Base-by-base conservation (phyloP, 2,888 invertebrate species). In the Caenorhabditis macrosperma region DNA sequence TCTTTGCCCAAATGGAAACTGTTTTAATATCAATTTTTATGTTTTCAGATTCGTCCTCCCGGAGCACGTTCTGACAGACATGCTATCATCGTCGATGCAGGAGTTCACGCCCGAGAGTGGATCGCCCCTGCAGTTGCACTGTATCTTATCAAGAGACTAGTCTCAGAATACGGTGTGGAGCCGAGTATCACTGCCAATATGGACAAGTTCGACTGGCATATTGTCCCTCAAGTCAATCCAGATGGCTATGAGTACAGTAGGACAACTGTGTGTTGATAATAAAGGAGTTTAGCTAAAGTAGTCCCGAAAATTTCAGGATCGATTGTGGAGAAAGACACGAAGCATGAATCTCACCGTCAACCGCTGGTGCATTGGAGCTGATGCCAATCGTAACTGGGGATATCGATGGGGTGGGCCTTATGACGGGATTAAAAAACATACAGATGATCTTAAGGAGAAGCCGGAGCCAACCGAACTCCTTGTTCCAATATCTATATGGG, bases 381-480 rank as follows among this genome's bases (percentile, higher is more conserved):
- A 90, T 67, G 89, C 88, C 15, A 90, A 90, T 74, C 63, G 90
- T 2, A 86, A 90, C 69, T 90, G 90, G 88, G 90, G 89, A 26
- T 90, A 87, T 74, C 81, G 86, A 41, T 89, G 88, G 84, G 85
- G 88, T 87, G 46, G n/a, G n/a, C n/a, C n/a, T n/a, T n/a, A n/a
- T n/a, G n/a, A n/a, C n/a, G n/a, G n/a, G n/a, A n/a, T n/a, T n/a
- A n/a, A n/a, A n/a, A n/a, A n/a, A n/a, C n/a, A n/a, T n/a, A n/a
- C n/a, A n/a, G n/a, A n/a, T n/a, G n/a, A n/a, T n/a, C n/a, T 59
- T 64, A 44, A 82, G 81, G 81, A 67, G 89, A 87, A 75, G 86
- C 86, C 20, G 89, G 89, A 7, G 86, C 88, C 6, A 88, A 86
- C 57, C 83, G 86, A 12, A 83, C 82, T 2, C 89, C 89, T 0